Percentiles rank a stretch among this genome's conserved stretches.
Evolutionary conservation across 2,888 invertebrate species (phyloP).

Genomic region (Xiphydria camelus): DNA sequence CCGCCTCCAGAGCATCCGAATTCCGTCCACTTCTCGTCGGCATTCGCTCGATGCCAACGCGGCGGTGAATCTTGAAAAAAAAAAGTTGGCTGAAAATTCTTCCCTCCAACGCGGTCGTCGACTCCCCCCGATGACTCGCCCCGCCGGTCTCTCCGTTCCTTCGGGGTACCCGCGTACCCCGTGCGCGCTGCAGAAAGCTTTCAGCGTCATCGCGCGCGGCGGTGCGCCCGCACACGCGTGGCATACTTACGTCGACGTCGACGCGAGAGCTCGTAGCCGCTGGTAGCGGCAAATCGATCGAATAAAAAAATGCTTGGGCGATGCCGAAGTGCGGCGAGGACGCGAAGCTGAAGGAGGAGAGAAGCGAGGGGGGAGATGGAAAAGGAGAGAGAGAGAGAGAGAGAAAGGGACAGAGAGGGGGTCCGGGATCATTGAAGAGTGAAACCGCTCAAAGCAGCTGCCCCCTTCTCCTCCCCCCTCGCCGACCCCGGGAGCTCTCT

Average conservation of each 20-base stretch:
- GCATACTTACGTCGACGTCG: slow-evolving; percentile 25
- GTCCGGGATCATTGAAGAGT: slow-evolving; percentile 55
- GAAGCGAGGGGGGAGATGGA: slow-evolving; percentile 15
- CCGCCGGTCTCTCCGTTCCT: background rate
- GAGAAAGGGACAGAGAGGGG: background rate
- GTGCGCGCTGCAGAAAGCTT: background rate
- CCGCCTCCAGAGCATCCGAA: too few species aligned
- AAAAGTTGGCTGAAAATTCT: too few species aligned
- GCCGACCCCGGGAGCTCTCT: slow-evolving; percentile 18
- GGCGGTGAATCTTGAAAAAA: too few species aligned
- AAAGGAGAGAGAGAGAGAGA: slow-evolving; percentile 12
- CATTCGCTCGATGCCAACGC: too few species aligned
- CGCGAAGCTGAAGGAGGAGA: slow-evolving; percentile 32
- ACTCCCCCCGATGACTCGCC: too few species aligned
- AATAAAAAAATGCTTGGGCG: slow-evolving; percentile 45
- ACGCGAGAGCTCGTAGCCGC: slow-evolving; percentile 21
- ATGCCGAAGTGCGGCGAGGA: slow-evolving; percentile 46
- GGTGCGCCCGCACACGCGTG: slow-evolving; percentile 6
- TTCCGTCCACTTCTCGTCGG: too few species aligned
- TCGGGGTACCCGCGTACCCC: background rate
- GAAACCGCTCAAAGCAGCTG: slow-evolving; percentile 57
- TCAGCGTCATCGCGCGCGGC: too few species aligned
- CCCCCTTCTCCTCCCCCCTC: slow-evolving; percentile 31
- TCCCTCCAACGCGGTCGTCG: too few species aligned
- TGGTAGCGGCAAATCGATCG: slow-evolving; percentile 21